A percentile compares a stretch with the other conserved stretches of the same genome.
Evolutionary conservation across 2,888 invertebrate species (phyloP).

Genomic region (Chrysomela aeneicollis): DNA sequence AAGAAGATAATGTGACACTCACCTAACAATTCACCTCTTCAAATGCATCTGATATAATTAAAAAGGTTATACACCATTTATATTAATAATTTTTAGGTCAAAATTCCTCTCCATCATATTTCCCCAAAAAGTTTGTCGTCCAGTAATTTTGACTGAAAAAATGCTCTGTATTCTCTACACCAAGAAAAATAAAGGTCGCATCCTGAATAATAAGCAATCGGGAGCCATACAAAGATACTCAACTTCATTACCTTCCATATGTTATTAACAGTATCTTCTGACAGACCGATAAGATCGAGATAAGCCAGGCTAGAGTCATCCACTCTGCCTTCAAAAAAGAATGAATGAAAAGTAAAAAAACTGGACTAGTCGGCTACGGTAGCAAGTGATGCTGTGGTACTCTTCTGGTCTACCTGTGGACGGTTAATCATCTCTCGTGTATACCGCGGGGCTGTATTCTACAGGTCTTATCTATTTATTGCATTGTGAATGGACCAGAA

Average conservation of each 20-base stretch:
- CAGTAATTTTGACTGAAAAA: too few species aligned
- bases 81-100: too few species aligned
- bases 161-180: too few species aligned
- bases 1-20: too few species aligned
- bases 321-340: conserved; percentile 37
- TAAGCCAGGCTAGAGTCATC: conserved; percentile 43
- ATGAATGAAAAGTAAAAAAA: conserved; percentile 31
- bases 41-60: too few species aligned
- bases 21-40: too few species aligned
- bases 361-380: conserved; percentile 41
- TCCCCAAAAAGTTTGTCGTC: too few species aligned
- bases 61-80: too few species aligned
- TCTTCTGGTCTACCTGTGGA: conserved; percentile 43
- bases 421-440: conserved; percentile 49
- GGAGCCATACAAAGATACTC: conserved; percentile 30
- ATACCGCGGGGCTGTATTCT: conserved; percentile 55
- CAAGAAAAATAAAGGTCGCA: too few species aligned
- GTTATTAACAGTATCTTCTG: conserved; percentile 40
- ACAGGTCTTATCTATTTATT: conserved; percentile 58
- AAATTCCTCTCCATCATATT: too few species aligned
- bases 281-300: conserved; percentile 43
- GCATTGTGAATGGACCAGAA: conserved; percentile 49
- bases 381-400: conserved; percentile 17
- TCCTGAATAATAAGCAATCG: conserved; percentile 22
- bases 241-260: conserved; percentile 32